A percentile compares a stretch with the other conserved stretches of the same genome.
Evolutionary conservation across 2,888 invertebrate species (phyloP).

Genomic region (Melieria picta): DNA sequence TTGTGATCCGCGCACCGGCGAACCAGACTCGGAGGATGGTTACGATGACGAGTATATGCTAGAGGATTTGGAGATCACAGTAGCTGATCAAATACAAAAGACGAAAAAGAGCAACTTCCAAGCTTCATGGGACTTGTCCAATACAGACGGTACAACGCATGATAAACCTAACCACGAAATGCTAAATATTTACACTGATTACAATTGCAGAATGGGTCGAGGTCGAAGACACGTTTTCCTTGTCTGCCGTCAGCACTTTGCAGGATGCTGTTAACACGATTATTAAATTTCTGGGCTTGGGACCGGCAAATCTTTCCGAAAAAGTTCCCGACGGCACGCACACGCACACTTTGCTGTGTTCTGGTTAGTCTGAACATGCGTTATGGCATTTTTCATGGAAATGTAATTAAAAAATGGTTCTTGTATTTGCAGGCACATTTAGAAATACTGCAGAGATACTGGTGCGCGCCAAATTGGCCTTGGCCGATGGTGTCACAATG

Average conservation of each 20-base stretch:
- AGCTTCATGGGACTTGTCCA: constrained; percentile 81
- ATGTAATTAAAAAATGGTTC: neutral
- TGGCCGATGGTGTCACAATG: constrained; percentile 88
- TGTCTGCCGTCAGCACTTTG: constrained; percentile 81
- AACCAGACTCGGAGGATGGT: constrained; percentile 94
- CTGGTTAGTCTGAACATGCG: constrained; percentile 70
- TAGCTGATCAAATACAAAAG: constrained; percentile 87
- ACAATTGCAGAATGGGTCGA: constrained; percentile 69
- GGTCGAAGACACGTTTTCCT: constrained; percentile 91
- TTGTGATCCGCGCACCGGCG: constrained; percentile 94
- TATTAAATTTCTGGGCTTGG: constrained; percentile 83
- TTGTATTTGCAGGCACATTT: constrained; percentile 74
- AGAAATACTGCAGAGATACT: constrained; percentile 91
- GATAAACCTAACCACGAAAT: neutral
- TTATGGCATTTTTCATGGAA: neutral
- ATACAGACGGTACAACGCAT: constrained; percentile 66
- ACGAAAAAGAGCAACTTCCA: constrained; percentile 81
- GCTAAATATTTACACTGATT: neutral
- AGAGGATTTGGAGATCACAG: constrained; percentile 88
- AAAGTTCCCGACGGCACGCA: constrained; percentile 84
- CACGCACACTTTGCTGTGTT: constrained; percentile 81
- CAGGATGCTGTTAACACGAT: constrained; percentile 88
- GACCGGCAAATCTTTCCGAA: constrained; percentile 86
- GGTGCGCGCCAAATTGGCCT: constrained; percentile 83
- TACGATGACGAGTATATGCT: constrained; percentile 96